Percentiles rank a stretch among this genome's conserved stretches.
These are phyloP conservation scores for Chroicocephalus ridibundus DNA, from an alignment of 2,113 vertebrate species.

Conservation along the genomic window DNA sequence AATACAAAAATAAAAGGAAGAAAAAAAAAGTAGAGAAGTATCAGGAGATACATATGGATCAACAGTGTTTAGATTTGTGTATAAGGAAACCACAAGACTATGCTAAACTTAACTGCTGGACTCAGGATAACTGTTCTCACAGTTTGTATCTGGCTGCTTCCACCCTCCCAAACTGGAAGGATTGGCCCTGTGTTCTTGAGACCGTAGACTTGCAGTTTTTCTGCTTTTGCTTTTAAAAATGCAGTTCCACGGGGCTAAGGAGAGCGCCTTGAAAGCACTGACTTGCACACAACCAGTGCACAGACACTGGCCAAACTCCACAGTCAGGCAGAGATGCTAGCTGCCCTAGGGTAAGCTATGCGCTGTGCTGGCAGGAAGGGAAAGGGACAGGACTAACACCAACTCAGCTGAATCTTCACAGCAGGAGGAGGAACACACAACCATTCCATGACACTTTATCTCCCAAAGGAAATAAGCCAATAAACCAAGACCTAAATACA, in stretches of 20 bases:
- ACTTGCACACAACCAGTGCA: background rate
- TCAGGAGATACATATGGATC: background rate
- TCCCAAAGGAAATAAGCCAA: background rate
- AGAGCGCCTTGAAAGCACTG: background rate
- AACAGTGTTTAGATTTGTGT: background rate
- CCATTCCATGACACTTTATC: no score
- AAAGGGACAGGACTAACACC: background rate
- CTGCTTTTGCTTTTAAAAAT: background rate
- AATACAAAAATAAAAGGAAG: background rate
- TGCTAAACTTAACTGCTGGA: fast-evolving
- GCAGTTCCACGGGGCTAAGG: background rate
- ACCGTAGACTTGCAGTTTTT: background rate
- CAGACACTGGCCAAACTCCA: background rate
- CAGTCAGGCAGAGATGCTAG: background rate
- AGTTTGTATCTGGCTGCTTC: background rate
- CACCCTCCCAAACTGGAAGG: background rate
- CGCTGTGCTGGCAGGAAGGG: background rate
- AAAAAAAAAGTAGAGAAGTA: background rate
- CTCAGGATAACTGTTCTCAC: background rate
- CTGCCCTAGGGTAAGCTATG: background rate
- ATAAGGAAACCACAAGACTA: background rate
- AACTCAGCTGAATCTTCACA: background rate
- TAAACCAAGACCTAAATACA: background rate
- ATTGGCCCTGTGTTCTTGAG: background rate
- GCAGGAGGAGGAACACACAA: background rate